Percentiles rank a stretch among this genome's conserved stretches.
Evolutionary conservation across 2,797 vertebrate species (phyloP).

Genomic region (Mus spretus): DNA sequence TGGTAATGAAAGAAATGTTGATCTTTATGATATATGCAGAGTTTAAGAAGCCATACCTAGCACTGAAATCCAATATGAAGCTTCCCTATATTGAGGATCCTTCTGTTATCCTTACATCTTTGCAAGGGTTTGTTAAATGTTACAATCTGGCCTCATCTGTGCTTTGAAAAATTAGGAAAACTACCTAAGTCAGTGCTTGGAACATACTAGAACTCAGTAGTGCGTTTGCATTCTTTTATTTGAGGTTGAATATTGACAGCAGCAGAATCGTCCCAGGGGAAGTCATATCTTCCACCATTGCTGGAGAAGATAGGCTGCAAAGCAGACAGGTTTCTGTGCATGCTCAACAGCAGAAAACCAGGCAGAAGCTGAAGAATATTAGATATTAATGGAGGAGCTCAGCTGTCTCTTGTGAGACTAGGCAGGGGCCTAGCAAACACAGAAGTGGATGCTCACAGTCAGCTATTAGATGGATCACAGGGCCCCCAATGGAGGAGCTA

Average conservation of each 20-base stretch:
- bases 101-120: constrained; percentile 44
- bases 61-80: constrained; percentile 37
- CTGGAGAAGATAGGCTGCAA: background rate
- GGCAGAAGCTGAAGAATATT: background rate
- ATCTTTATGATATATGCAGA: background rate
- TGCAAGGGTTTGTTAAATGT: constrained; percentile 59
- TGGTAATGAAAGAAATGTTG: constrained; percentile 3
- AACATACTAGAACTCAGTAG: background rate
- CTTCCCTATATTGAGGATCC: constrained; percentile 2
- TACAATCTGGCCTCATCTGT: constrained; percentile 43
- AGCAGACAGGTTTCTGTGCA: background rate
- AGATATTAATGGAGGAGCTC: background rate
- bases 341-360: background rate
- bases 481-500: too few relatives aligned
- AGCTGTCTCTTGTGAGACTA: background rate
- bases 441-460: too few relatives aligned
- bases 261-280: constrained; percentile 7
- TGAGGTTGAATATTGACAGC: constrained; percentile 21
- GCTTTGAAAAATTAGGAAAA: constrained; percentile 62
- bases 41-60: background rate
- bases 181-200: background rate
- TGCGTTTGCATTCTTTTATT: background rate
- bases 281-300: background rate
- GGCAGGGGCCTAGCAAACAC: too few relatives aligned
- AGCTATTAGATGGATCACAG: too few relatives aligned